Base-by-base conservation (phyloP, 2,888 invertebrate genomes). In the Apoda limacodes region DNA sequence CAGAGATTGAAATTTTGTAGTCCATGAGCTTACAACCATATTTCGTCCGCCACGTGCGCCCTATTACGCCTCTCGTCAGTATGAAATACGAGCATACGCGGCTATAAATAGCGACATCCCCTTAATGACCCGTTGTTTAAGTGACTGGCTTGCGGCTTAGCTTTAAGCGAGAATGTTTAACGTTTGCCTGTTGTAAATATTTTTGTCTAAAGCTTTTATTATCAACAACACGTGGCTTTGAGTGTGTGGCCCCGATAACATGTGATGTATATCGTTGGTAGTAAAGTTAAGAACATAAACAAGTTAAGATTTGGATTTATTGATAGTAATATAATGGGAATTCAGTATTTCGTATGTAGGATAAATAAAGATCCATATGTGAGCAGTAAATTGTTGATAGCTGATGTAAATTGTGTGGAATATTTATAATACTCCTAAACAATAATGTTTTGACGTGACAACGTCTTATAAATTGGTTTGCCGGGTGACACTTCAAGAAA, bases 101-200 rank as follows among this genome's bases (percentile, higher is more conserved):
- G 30, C 55, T 64, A 69, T 55, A 63, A 59, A 64, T 66, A 66
- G 55, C 31, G 48, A 47, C 58, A 55, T 52, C 52, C 60, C 66
- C 66, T 58, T 69, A 71, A 72, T 67, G 71, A 68, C 49, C 56
- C 58, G 55, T 71, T 74, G 71, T 71, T 69, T 57, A 52, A 58
- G 48, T 45, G 52, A 46, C 43, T 50, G 44, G 43, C 48, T 47
- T 53, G 45, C 43, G 15, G 27, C 29, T 34, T 25, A 47, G 45
- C 47, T 40, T 45, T 42, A 45, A 53, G 53, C 48, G 50, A 38
- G 40, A 35, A 40, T 35, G 38, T 35, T 39, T 36, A 53, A 51
- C 52, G 54, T 53, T 46, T 48, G 50, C 42, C 37, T 39, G 50
- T 49, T 54, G 49, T 54, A 55, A 54, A 56, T 52, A 55, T 56